These are phyloP conservation scores for Corvus moneduloides DNA, from an alignment of 2,113 vertebrate genomes.

Conservation along the genomic window DNA sequence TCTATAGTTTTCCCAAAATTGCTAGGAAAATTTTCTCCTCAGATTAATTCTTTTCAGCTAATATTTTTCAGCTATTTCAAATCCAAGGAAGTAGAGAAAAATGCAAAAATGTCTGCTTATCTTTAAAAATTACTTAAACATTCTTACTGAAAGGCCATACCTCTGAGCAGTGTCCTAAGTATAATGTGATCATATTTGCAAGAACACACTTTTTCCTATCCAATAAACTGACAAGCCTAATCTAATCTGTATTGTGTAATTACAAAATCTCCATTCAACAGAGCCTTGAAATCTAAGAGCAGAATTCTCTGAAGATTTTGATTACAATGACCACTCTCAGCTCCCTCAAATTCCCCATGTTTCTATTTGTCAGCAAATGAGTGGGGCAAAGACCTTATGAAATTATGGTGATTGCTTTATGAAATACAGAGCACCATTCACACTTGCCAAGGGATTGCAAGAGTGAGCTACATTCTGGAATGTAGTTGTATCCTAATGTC, in stretches of 20 bases:
- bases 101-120: not conserved
- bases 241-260: not conserved
- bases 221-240: not conserved
- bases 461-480: not conserved
- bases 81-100: not conserved
- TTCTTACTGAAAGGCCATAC: not conserved
- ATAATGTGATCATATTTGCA: not conserved
- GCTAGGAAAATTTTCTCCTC: not conserved
- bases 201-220: not conserved
- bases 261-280: not conserved
- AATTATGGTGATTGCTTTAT: not conserved
- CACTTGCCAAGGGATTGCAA: not conserved
- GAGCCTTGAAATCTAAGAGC: not conserved
- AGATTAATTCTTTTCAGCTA: not conserved
- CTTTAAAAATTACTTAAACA: not conserved
- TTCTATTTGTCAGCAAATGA: not conserved
- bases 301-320: slow-evolving; percentile 2
- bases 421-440: not conserved
- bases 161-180: not conserved
- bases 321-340: not conserved
- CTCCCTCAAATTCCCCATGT: not conserved
- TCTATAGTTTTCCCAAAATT: not conserved
- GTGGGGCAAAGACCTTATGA: not conserved
- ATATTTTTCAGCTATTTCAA: not conserved
- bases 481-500: not conserved